phyloP scores from a whole-genome alignment of 2,797 vertebrate genomes.

The Sebastes variabilis region DNA sequence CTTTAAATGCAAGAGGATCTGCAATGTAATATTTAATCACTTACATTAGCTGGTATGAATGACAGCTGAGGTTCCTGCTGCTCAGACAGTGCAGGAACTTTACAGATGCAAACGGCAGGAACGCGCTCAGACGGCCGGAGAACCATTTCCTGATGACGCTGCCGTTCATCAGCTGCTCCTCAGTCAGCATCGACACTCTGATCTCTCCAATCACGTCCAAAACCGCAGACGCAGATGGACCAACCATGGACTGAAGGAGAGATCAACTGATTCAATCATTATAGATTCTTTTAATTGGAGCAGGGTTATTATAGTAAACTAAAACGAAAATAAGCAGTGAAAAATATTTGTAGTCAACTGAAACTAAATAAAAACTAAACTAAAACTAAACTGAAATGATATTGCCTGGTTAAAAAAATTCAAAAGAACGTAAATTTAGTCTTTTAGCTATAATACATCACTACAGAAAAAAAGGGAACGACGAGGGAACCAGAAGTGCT shows the following conservation, averaged over 20 bases:
- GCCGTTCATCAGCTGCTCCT: constrained; percentile 64
- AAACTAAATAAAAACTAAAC: too few relatives aligned
- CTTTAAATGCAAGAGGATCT: not conserved
- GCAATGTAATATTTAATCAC: not conserved
- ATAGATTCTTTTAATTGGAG: not conserved
- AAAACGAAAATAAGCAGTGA: not conserved
- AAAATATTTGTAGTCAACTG: too few relatives aligned
- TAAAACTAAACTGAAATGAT: not conserved
- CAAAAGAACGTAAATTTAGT: too few relatives aligned
- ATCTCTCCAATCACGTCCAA: constrained; percentile 77
- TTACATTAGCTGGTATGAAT: constrained; percentile 78
- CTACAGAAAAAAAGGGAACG: too few relatives aligned
- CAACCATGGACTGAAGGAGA: constrained; percentile 48
- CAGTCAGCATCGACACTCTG: constrained; percentile 59
- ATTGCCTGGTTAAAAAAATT: too few relatives aligned
- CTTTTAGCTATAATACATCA: not conserved
- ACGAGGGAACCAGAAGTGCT: too few relatives aligned
- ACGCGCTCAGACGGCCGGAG: constrained; percentile 39
- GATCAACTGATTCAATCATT: not conserved
- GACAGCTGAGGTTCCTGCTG: constrained; percentile 75
- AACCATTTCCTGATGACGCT: constrained; percentile 66
- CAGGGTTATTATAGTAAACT: not conserved
- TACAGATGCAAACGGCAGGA: constrained; percentile 65
- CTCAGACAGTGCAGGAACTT: constrained; percentile 73
- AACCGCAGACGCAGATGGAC: constrained; percentile 38